These are phyloP conservation scores for Resseliella maxima DNA, from an alignment of 2,888 invertebrate genomes.

Conservation along the genomic window DNA sequence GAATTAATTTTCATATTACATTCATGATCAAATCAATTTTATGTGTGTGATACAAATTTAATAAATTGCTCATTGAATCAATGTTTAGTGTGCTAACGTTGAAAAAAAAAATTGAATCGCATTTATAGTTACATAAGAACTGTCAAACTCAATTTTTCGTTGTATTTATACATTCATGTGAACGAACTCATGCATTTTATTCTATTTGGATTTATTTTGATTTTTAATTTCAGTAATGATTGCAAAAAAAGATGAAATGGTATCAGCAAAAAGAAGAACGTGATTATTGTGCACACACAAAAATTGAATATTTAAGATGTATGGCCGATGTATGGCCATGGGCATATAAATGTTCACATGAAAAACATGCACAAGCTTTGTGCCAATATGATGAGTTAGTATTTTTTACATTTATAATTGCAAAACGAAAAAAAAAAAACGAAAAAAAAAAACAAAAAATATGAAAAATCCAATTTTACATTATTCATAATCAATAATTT, in stretches of 20 bases:
- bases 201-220: slow-evolving; percentile 58
- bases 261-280: slow-evolving; percentile 77
- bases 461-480: too few species aligned
- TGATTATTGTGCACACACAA: slow-evolving; percentile 87
- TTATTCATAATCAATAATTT: too few species aligned
- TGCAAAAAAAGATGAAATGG: slow-evolving; percentile 80
- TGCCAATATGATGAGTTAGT: slow-evolving; percentile 90
- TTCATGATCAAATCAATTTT: too few species aligned
- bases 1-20: background rate
- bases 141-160: background rate
- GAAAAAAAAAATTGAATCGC: slow-evolving; percentile 32
- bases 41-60: background rate
- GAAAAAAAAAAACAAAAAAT: background rate
- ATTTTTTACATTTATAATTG: background rate
- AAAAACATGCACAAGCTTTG: slow-evolving; percentile 78
- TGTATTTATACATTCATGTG: too few species aligned
- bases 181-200: slow-evolving; percentile 56
- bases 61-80: background rate
- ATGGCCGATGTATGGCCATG: slow-evolving; percentile 78
- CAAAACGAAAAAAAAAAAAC: too few species aligned
- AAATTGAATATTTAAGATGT: slow-evolving; percentile 78
- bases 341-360: slow-evolving; percentile 78
- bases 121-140: slow-evolving; percentile 21
- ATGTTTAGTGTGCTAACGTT: background rate
- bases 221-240: slow-evolving; percentile 75